A percentile compares a stretch with the other conserved stretches of the same genome.
phyloP scores from a whole-genome alignment of 2,113 vertebrate species.

The Calypte anna region DNA sequence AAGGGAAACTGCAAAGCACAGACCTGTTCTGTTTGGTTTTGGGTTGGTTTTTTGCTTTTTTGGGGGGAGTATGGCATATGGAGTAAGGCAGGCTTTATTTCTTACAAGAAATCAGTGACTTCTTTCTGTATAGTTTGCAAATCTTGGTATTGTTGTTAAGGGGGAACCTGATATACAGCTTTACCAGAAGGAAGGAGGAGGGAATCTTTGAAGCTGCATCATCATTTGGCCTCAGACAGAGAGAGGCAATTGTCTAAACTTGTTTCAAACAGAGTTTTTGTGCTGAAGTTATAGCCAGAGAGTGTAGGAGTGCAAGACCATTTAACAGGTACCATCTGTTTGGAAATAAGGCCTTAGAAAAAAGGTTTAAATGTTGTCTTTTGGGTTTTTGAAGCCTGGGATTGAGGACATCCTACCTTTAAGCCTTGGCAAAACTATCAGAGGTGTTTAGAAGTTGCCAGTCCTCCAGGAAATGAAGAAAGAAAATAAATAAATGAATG shows the following conservation, averaged over 20 bases:
- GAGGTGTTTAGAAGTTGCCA: background rate
- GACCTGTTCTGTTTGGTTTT: background rate
- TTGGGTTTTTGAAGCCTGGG: background rate
- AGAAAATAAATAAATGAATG: background rate
- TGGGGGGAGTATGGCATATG: background rate
- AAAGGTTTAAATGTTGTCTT: background rate
- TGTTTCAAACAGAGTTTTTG: background rate
- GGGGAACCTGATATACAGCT: constrained; percentile 34
- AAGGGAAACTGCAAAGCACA: background rate
- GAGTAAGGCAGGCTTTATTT: background rate
- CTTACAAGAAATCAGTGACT: background rate
- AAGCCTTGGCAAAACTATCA: background rate
- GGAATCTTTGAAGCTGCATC: constrained; percentile 40
- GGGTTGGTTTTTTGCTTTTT: background rate
- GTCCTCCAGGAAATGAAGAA: background rate
- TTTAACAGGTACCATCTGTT: background rate
- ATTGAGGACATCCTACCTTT: background rate
- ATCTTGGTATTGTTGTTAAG: background rate
- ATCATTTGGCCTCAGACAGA: background rate
- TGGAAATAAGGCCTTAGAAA: background rate
- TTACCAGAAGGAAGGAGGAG: constrained; percentile 9
- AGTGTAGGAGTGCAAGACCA: background rate
- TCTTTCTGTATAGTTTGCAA: background rate
- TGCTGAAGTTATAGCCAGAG: background rate
- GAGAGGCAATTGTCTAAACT: constrained; percentile 31